Evolutionary conservation across 2,113 vertebrate genomes (phyloP).

Genomic region (Lichenostomus cassidix): DNA sequence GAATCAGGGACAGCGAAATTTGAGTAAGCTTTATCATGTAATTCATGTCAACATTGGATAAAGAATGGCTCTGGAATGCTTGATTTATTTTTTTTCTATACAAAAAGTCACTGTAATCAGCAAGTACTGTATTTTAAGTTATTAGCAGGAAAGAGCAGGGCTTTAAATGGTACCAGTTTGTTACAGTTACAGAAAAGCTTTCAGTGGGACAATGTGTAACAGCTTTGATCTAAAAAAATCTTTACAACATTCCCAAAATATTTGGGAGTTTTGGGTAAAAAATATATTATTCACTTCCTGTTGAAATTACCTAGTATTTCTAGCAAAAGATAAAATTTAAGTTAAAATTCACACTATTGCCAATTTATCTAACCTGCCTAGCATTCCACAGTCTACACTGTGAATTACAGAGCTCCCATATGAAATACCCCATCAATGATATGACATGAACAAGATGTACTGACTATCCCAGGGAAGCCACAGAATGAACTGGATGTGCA

Average conservation of each 20-base stretch:
- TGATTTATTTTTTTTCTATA: neutral
- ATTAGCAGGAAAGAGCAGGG: neutral
- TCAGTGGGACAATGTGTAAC: neutral
- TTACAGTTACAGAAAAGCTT: neutral
- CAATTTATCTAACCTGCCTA: neutral
- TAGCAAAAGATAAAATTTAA: neutral
- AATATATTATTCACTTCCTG: neutral
- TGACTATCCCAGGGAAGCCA: neutral
- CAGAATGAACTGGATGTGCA: neutral
- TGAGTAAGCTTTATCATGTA: neutral
- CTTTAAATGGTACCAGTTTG: neutral
- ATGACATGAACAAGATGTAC: neutral
- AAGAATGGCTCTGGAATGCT: neutral
- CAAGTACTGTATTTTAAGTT: neutral
- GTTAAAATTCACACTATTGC: neutral
- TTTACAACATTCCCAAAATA: neutral
- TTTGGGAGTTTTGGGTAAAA: neutral
- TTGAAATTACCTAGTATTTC: neutral
- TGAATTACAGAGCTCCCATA: neutral
- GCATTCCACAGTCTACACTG: neutral
- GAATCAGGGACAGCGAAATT: neutral
- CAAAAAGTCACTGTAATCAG: neutral
- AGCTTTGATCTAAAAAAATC: neutral
- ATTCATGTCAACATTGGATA: neutral
- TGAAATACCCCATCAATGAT: neutral